Conservation (phyloP, 2,113 vertebrate species). For the Syrrhaptes paradoxus region DNA sequence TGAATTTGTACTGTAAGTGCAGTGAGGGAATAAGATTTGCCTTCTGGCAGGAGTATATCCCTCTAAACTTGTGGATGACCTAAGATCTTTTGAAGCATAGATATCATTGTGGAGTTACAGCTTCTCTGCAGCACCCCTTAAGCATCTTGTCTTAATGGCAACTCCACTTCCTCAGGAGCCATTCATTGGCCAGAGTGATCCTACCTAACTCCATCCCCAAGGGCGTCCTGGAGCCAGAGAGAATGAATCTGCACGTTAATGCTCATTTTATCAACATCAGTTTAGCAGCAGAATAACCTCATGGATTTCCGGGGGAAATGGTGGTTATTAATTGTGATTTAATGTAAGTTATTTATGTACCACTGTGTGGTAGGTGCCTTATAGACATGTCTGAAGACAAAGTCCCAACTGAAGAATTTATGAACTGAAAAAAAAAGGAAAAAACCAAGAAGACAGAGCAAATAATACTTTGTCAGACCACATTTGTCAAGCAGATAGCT, state of each 20-base stretch:
- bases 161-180: background rate
- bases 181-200: background rate
- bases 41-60: background rate
- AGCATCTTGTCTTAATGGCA: background rate
- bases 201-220: background rate
- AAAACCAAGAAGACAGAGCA: background rate
- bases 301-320: background rate
- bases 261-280: background rate
- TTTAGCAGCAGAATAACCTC: background rate
- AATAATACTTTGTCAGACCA: background rate
- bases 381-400: background rate
- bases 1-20: background rate
- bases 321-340: background rate
- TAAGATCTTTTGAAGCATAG: background rate
- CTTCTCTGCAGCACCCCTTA: background rate
- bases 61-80: conserved; percentile 8
- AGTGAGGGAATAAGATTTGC: background rate
- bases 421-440: background rate
- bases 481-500: background rate
- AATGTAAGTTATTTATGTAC: background rate
- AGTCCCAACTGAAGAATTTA: background rate
- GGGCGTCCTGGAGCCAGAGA: background rate
- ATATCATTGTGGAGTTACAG: background rate
- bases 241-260: accelerated
- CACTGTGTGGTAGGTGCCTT: background rate